Evolutionary conservation across 2,797 vertebrate genomes (phyloP).

Genomic region (Otolemur crassicaudatus): DNA sequence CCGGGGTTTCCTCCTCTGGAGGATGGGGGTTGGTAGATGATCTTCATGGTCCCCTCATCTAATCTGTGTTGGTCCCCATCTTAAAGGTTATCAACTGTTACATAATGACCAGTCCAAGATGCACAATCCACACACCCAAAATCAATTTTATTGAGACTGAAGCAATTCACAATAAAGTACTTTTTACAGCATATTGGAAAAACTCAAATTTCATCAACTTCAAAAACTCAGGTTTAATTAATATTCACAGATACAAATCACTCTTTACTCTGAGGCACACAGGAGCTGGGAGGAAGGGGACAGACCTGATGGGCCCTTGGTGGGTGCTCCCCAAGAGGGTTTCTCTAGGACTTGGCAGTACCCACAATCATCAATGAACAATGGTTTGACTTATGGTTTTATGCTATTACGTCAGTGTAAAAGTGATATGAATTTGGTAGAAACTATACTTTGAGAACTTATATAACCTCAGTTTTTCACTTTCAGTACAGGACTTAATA

Average conservation of each 20-base stretch:
- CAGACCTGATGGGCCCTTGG: not conserved
- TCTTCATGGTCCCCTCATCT: not conserved
- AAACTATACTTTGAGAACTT: not conserved
- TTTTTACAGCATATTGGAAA: not conserved
- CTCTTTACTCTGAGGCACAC: slow-evolving; percentile 8
- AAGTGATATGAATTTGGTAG: not conserved
- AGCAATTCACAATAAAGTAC: not conserved
- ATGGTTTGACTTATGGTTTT: not conserved
- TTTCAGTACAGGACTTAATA: not conserved
- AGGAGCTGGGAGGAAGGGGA: not conserved
- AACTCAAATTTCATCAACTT: not conserved
- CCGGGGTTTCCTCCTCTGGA: not conserved
- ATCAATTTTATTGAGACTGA: slow-evolving; percentile 68
- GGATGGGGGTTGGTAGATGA: not conserved
- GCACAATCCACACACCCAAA: not conserved
- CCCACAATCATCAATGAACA: not conserved
- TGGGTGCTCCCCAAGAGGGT: not conserved
- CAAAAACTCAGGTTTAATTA: not conserved
- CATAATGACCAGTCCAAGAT: not conserved
- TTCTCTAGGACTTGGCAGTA: not conserved
- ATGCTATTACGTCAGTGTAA: not conserved
- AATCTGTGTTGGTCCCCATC: not conserved
- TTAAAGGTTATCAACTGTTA: not conserved
- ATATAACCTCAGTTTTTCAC: not conserved
- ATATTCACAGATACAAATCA: slow-evolving; percentile 35